Base-by-base conservation (phyloP, 1,140 invertebrate genomes). In the Diuraphis noxia region DNA sequence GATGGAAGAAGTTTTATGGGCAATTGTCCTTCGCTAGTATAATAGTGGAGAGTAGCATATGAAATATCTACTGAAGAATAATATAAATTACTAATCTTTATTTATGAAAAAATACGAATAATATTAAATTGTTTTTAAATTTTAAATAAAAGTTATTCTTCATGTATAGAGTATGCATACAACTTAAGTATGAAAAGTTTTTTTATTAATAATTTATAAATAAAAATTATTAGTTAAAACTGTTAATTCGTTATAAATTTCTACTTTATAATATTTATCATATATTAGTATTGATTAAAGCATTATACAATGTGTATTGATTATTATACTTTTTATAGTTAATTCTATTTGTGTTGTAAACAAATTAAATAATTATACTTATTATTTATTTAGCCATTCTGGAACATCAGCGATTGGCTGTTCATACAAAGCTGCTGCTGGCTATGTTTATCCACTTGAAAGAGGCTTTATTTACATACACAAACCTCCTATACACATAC, bases 401-500 rank as follows among this genome's bases (percentile, higher is more conserved):
- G 97, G 97, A 40, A 98, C 98, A 6, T 97, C 98, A 4, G 98
- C 98, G 1, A 96, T 99, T 88, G 96, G 97, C 77, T 99, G 99
- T 94, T 99, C 99, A 0, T 99, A 98, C 94, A 99, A 99, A 94
- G 98, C 99, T n/a, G 97, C 98, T 17, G 98, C 98, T 34, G 99
- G 99, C 34, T 97, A 98, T 93, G 94, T 99, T 52, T 99, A 99
- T 95, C 99, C 99, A 6, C 94, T 99, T n/a, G 99, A 99, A 94
- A 96, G 99, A 93, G 99, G 99, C 43, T 99, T 99, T 93, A 99
- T 99, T 92, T 99, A 98, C 93, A 97, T 99, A 30, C 98, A 99
- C 94, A 99, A 99, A 94, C 99, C 99, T 23, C 98, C 99, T 0
- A 96, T 99, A 92, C 98, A 99, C 93, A 98, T 99, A 92, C 95